Evolutionary conservation across 2,888 invertebrate species (phyloP), one percentile per base, ranked within the genome.

Genomic region (Athripsodes cinereus): DNA sequence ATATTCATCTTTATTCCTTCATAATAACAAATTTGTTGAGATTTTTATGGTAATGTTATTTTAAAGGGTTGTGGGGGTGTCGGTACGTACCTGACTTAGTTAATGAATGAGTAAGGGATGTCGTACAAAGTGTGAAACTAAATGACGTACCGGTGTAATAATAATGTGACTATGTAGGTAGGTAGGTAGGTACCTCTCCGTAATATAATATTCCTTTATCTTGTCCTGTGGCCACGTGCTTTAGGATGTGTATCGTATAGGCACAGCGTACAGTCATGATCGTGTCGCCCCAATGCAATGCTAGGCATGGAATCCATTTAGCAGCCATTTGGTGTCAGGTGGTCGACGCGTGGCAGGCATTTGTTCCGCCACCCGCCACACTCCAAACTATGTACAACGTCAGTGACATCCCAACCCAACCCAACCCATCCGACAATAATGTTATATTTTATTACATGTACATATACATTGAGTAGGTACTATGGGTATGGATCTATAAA

Each of bases 291-390:
- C 16, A 13, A 3, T 13, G 3, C 8, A 40, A n/a, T 16, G 16
- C 13, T 55, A 13, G 40, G 16, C 16, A 40, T 13, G 40, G 40
- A 40, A 40, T 40, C 55, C 55, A 51, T 55, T 55, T 55, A 55
- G 55, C 55, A 52, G 13, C 40, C 57, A 31, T 51, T 19, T 44
- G 22, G 57, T 52, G 57, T 57, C 55, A 55, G 61, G 61, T 61
- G 58, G 55, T 20, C 46, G 61, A 34, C 62, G 59, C 62, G 60
- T 62, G 59, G 34, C 62, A 44, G 20, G 55, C 60, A 60, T 62
- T 60, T 60, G 60, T 58, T 48, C 49, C 44, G 50, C 26, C 26
- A 26, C 26, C 26, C 26, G 26, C 26, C 26, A 3, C 5, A 26
- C 26, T 26, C 3, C 10, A n/a, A n/a, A n/a, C n/a, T n/a, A n/a